Conservation (phyloP, 2,888 invertebrate species). For the Panopea generosa region DNA sequence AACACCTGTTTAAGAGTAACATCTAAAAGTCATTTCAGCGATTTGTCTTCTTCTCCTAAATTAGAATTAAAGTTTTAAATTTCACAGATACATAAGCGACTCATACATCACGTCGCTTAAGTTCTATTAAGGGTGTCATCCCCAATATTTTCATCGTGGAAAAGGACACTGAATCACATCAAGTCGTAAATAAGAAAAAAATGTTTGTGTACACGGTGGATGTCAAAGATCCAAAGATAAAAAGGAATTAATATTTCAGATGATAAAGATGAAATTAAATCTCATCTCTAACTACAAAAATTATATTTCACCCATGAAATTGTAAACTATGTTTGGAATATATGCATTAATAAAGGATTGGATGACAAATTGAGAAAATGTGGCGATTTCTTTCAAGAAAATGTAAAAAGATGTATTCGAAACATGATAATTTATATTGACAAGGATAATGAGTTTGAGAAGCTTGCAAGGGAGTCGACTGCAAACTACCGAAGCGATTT, state of each 20-base stretch:
- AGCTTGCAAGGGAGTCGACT: too few relatives aligned
- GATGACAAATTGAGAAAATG: too few relatives aligned
- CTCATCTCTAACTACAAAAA: conserved; percentile 8
- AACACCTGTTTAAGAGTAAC: conserved; percentile 44
- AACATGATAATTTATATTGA: too few relatives aligned
- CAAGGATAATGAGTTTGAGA: too few relatives aligned
- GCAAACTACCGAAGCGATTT: too few relatives aligned
- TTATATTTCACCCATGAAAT: conserved; percentile 6
- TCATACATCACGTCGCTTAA: conserved; percentile 40
- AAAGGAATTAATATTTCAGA: conserved; percentile 40
- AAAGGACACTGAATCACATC: conserved; percentile 23
- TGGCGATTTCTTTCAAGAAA: too few relatives aligned
- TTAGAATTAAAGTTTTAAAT: conserved; percentile 52
- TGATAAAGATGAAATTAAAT: conserved; percentile 35
- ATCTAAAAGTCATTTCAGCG: conserved; percentile 39
- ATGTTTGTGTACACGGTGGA: conserved; percentile 2
- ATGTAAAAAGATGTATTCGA: too few relatives aligned
- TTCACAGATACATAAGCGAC: conserved; percentile 38
- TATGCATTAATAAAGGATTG: too few relatives aligned
- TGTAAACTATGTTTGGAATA: too few relatives aligned
- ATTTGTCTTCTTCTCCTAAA: conserved; percentile 51
- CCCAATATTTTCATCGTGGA: conserved; percentile 26
- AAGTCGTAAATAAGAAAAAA: neutral
- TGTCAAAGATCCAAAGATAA: conserved; percentile 41
- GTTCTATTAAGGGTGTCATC: conserved; percentile 44